phyloP scores from a whole-genome alignment of 2,888 invertebrate genomes.

The Leptinotarsa rubiginosa region DNA sequence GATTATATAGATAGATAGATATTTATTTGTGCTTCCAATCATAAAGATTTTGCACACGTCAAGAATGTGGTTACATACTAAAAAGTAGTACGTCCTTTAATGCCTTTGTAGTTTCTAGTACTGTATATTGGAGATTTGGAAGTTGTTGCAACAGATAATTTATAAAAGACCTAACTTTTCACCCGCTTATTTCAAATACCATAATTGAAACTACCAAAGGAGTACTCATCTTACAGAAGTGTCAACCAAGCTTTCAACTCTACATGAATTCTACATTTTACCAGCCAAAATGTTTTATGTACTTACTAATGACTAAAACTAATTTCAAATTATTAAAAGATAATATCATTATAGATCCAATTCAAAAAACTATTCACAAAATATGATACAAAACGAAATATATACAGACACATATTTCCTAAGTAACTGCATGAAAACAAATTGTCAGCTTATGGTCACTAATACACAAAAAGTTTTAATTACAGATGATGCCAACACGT shows the following conservation, averaged over 20 bases:
- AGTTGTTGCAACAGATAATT: no score
- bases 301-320: constrained; percentile 40
- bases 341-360: constrained; percentile 37
- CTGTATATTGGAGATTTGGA: no score
- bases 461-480: no score
- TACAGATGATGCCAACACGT: no score
- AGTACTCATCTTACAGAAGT: not conserved
- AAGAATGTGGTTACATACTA: no score
- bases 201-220: not conserved
- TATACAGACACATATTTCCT: not conserved
- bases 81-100: no score
- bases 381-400: constrained; percentile 28
- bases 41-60: no score
- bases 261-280: constrained; percentile 44
- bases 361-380: constrained; percentile 14
- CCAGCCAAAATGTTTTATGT: constrained; percentile 43
- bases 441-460: not conserved
- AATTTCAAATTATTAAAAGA: constrained; percentile 29
- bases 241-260: constrained; percentile 31
- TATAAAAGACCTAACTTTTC: no score
- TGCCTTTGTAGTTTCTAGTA: no score
- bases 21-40: no score
- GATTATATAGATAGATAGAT: no score
- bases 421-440: not conserved
- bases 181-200: no score